Conservation (phyloP, 2,888 invertebrate genomes). For the Campoplex capitator region DNA sequence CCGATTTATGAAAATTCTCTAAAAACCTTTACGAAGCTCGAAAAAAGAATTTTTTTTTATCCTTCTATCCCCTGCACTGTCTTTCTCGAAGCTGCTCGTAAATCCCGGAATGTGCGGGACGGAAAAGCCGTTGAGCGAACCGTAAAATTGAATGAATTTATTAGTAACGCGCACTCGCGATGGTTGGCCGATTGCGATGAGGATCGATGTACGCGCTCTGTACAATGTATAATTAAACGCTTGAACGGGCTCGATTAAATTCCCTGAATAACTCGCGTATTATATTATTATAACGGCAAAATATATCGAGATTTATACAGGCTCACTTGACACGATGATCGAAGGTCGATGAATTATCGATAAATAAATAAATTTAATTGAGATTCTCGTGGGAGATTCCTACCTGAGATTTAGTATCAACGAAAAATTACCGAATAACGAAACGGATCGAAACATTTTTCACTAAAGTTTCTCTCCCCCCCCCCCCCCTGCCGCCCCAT, state of each 20-base stretch:
- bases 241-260: neutral
- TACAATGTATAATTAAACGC: slow-evolving; percentile 10
- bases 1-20: neutral
- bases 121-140: neutral
- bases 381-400: slow-evolving; percentile 23
- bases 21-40: neutral
- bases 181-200: neutral
- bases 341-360: neutral
- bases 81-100: neutral
- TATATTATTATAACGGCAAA: neutral
- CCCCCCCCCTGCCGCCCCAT: no score
- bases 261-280: neutral
- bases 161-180: neutral
- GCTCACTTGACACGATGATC: neutral
- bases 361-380: neutral
- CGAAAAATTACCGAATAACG: neutral
- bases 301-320: neutral
- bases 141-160: slow-evolving; percentile 50
- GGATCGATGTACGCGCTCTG: neutral
- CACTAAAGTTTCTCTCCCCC: no score
- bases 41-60: neutral
- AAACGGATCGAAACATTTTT: neutral
- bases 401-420: neutral
- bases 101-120: slow-evolving; percentile 24
- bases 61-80: neutral